Evolutionary conservation across 2,797 vertebrate species (phyloP), one percentile per base, ranked within the genome.

Genomic region (Notolabrus celidotus): DNA sequence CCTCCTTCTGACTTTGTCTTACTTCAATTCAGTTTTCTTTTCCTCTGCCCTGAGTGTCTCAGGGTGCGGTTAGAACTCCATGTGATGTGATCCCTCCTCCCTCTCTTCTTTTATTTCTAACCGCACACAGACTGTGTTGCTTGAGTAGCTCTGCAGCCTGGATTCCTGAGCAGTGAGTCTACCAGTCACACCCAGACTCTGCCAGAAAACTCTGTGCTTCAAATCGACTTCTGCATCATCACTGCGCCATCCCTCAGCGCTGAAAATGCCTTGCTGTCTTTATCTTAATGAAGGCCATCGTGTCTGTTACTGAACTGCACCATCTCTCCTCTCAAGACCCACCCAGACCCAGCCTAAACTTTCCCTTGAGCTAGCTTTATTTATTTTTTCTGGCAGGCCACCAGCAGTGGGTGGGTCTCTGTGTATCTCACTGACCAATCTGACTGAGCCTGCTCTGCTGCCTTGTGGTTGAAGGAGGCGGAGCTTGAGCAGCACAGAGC

Each of bases 81-180:
- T 75, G 62, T 74, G 80, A 87, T 69, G 34, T 60, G 20, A 33
- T 20, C 41, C 19, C 52, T 49, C 54, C 69, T 58, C 69, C 53
- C 23, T 57, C 58, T 62, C 31, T 56, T 64, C 43, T 61, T 72
- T 36, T 72, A 50, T 68, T 59, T 72, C 54, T 57, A 66, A 22
- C 43, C 66, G 29, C 54, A 61, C 68, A 58, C 72, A 56, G 36
- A 15, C 39, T 78, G 55, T 74, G 67, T 70, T 85, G 75, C 73
- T 81, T 14, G 63, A 72, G 64, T 20, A 12, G 60, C 78, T 86
- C 60, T 78, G 79, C 63, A 67, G 81, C 63, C 60, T 74, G 84
- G 88, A 95, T 95, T 94, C 94, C 93, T 91, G 39, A 92, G 92
- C 76, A 85, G 77, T 94, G 93, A 95, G 65, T 92, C 55, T 83